Evolutionary conservation across 2,888 invertebrate genomes (phyloP).

Genomic region (Trichopria drosophilae): DNA sequence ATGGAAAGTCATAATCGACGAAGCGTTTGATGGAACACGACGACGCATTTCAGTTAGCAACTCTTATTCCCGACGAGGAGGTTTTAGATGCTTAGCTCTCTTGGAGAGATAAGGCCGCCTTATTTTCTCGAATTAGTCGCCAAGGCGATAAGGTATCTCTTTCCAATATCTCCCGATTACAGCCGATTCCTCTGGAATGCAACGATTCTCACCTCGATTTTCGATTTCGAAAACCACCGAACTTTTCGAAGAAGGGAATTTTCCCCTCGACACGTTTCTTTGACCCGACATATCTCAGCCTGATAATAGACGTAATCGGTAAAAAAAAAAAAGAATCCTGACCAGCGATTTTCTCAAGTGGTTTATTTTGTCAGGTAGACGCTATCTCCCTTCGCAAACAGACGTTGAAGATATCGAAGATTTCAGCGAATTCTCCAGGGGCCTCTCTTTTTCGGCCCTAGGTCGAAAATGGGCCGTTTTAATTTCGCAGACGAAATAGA

Average conservation of each 20-base stretch:
- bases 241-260: background rate
- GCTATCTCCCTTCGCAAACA: conserved; percentile 48
- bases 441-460: no score
- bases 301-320: conserved; percentile 49
- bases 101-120: conserved; percentile 2
- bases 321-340: conserved; percentile 48
- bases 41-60: no score
- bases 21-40: no score
- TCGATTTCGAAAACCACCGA: background rate
- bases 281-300: conserved; percentile 29
- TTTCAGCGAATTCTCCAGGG: no score
- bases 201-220: conserved; percentile 13
- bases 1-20: no score
- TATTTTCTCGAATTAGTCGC: conserved; percentile 18
- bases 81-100: no score
- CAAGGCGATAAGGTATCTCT: conserved; percentile 29
- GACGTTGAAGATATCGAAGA: conserved; percentile 49
- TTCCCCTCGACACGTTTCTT: conserved; percentile 33
- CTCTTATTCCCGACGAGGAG: no score
- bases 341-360: conserved; percentile 50
- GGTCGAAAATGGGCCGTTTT: no score
- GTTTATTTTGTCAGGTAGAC: conserved; percentile 53
- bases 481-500: no score
- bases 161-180: conserved; percentile 23
- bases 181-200: conserved; percentile 16